A percentile compares a stretch with the other conserved stretches of the same genome.
phyloP scores from a whole-genome alignment of 2,888 invertebrate genomes.

The Eudemis profundana region DNA sequence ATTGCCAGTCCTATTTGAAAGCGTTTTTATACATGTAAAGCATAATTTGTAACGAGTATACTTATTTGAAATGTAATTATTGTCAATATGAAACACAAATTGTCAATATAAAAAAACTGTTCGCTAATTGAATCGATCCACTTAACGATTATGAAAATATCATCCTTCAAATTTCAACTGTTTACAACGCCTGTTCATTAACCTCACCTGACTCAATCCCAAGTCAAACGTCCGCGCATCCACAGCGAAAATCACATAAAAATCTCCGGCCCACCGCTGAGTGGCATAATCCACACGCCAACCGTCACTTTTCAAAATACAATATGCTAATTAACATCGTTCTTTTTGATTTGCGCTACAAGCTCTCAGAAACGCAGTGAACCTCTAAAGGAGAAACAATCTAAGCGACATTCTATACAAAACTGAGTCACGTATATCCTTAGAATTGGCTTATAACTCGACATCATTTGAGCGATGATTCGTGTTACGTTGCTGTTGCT shows the following conservation, averaged over 20 bases:
- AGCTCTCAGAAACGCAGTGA: conserved; percentile 75
- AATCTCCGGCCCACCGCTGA: conserved; percentile 77
- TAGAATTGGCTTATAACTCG: not conserved
- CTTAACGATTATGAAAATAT: not conserved
- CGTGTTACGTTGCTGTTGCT: not conserved
- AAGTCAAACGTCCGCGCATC: conserved; percentile 52
- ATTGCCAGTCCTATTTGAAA: too few relatives aligned
- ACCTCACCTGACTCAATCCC: conserved; percentile 25
- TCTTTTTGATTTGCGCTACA: conserved; percentile 77
- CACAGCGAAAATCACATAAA: conserved; percentile 66
- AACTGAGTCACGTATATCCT: not conserved
- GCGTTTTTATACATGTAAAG: too few relatives aligned
- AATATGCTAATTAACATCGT: conserved; percentile 83
- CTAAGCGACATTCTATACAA: conserved; percentile 15
- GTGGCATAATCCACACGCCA: conserved; percentile 76
- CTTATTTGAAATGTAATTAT: too few relatives aligned
- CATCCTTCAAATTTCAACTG: not conserved
- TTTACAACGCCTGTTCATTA: conserved; percentile 14
- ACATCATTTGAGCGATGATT: not conserved
- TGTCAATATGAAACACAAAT: too few relatives aligned
- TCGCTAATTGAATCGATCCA: not conserved
- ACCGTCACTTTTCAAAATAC: conserved; percentile 84
- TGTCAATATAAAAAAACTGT: not conserved
- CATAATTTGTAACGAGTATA: too few relatives aligned
- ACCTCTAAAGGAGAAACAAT: not conserved